Percentiles rank a stretch among this genome's conserved stretches.
Evolutionary conservation across 2,113 vertebrate genomes (phyloP).

Genomic region (Glareola pratincola): DNA sequence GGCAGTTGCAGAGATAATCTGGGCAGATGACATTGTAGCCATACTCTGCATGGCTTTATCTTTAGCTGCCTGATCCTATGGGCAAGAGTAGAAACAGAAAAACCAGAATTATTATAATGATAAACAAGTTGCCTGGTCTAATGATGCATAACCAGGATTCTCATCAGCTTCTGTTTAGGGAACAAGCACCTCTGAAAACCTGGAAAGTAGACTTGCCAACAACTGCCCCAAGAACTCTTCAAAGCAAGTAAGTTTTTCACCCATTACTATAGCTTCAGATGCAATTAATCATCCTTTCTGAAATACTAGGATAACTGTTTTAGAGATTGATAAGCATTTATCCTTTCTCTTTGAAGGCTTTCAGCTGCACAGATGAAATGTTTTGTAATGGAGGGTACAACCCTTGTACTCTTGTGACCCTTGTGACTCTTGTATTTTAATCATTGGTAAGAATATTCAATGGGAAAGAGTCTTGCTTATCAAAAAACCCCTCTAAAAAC

Average conservation of each 20-base stretch:
- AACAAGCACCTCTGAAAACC: neutral
- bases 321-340: neutral
- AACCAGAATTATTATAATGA: neutral
- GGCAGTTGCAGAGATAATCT: constrained; percentile 92
- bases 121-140: neutral
- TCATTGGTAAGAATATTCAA: neutral
- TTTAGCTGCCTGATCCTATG: constrained; percentile 94
- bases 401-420: too few relatives aligned
- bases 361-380: neutral
- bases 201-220: neutral
- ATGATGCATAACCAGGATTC: neutral
- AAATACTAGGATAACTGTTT: neutral
- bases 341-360: neutral
- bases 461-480: neutral
- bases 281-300: neutral
- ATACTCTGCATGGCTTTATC: constrained; percentile 97
- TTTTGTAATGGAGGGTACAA: neutral
- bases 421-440: neutral
- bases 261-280: neutral
- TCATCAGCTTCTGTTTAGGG: neutral
- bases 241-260: neutral
- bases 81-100: constrained; percentile 30
- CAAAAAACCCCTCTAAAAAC: neutral
- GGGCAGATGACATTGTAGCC: constrained; percentile 94
- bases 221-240: neutral